Evolutionary conservation across 2,113 vertebrate species (phyloP).

Genomic region (Neogale vison): DNA sequence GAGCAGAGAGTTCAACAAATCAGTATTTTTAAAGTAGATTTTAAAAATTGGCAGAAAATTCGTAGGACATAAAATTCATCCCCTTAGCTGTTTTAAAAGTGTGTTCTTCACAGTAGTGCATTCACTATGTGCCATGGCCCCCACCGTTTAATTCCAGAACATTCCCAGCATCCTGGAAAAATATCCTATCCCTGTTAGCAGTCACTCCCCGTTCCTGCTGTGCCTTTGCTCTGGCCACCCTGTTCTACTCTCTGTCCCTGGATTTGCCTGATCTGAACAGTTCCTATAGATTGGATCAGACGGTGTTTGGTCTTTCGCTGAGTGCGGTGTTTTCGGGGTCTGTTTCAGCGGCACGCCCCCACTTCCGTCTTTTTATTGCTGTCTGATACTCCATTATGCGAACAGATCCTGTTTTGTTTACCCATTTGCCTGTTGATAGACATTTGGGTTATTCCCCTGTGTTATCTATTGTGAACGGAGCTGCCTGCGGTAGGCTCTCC

Average conservation of each 20-base stretch:
- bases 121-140: not conserved
- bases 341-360: no score
- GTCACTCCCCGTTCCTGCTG: not conserved
- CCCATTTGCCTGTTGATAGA: not conserved
- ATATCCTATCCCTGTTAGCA: not conserved
- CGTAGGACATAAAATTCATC: not conserved
- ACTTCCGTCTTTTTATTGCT: not conserved
- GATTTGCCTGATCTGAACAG: not conserved
- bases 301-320: not conserved
- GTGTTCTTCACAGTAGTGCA: not conserved
- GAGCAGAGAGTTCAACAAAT: not conserved
- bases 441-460: not conserved
- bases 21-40: not conserved
- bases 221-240: not conserved
- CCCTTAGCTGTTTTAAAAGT: not conserved
- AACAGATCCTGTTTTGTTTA: not conserved
- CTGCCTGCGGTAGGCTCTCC: no score
- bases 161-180: not conserved
- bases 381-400: not conserved
- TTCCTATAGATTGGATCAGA: not conserved
- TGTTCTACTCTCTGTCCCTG: not conserved
- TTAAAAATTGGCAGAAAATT: not conserved
- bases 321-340: not conserved
- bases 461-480: not conserved
- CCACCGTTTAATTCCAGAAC: not conserved